phyloP scores from a whole-genome alignment of 2,888 invertebrate genomes.

The Rhogogaster chlorosoma region DNA sequence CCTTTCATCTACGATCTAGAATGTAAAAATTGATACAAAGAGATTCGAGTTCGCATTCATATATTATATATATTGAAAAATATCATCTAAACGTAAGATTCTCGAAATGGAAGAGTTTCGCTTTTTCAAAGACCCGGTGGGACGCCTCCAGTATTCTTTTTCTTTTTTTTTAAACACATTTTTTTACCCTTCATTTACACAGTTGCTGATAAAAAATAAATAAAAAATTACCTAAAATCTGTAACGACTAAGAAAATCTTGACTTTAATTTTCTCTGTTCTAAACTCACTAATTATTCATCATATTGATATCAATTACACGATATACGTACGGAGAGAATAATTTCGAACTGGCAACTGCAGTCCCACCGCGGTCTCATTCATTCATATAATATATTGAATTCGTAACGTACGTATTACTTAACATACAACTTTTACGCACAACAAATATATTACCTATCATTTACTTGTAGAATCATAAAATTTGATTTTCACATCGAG shows the following conservation, averaged over 20 bases:
- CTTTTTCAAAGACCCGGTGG: background rate
- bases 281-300: background rate
- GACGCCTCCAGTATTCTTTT: background rate
- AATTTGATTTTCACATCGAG: constrained; percentile 28
- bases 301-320: background rate
- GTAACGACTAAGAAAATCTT: background rate
- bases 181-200: background rate
- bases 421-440: background rate
- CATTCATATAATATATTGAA: background rate
- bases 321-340: too few species aligned
- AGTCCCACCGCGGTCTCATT: background rate
- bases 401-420: background rate
- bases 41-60: background rate
- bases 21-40: constrained; percentile 52
- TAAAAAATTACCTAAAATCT: background rate
- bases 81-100: constrained; percentile 42
- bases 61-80: constrained; percentile 27
- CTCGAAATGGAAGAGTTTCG: constrained; percentile 35
- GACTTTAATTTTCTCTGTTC: too few species aligned
- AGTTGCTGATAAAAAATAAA: background rate
- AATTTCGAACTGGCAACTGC: too few species aligned
- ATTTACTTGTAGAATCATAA: background rate
- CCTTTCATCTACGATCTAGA: constrained; percentile 56
- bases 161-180: background rate
- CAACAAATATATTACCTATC: background rate